phyloP scores from a whole-genome alignment of 2,797 vertebrate species.

The Bovichtus diacanthus region DNA sequence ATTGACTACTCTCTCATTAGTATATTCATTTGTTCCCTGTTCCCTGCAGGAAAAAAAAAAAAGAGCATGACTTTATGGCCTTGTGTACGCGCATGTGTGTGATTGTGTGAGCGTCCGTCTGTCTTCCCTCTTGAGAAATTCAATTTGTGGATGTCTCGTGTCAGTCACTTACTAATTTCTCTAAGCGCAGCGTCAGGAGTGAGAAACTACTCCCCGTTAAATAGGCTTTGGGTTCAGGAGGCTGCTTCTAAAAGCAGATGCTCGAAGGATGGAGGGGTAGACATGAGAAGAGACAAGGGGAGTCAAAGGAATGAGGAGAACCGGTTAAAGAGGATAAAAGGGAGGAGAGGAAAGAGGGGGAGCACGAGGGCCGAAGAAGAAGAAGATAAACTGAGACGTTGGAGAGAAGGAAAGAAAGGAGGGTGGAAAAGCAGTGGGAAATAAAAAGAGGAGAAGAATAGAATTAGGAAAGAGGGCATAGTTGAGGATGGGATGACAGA shows the following conservation, averaged over 20 bases:
- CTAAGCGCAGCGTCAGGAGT: conserved; percentile 63
- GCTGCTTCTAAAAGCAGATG: conserved; percentile 61
- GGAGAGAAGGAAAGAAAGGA: background rate
- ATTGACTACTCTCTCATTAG: conserved; percentile 45
- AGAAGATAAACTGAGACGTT: conserved; percentile 11
- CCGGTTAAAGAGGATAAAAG: conserved; percentile 48
- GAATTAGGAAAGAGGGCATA: conserved; percentile 30
- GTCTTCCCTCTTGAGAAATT: conserved; percentile 69
- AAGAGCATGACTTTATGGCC: conserved; percentile 30
- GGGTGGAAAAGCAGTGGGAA: background rate
- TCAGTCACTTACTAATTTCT: conserved; percentile 79
- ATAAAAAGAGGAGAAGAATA: conserved; percentile 2
- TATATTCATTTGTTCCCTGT: conserved; percentile 35
- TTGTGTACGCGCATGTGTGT: conserved; percentile 29
- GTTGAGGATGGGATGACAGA: conserved; percentile 36
- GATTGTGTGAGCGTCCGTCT: conserved; percentile 41
- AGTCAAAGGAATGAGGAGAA: conserved; percentile 20
- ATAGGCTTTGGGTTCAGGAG: conserved; percentile 77
- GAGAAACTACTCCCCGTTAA: conserved; percentile 78
- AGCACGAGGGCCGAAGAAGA: conserved; percentile 19
- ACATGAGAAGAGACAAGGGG: conserved; percentile 27
- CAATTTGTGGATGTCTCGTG: conserved; percentile 74
- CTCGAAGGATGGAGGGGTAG: conserved; percentile 43
- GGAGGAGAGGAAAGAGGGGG: conserved; percentile 21
- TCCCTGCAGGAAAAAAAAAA: conserved; percentile 23